These are phyloP conservation scores for Struthio camelus DNA, from an alignment of 2,113 vertebrate species.

Conservation along the genomic window DNA sequence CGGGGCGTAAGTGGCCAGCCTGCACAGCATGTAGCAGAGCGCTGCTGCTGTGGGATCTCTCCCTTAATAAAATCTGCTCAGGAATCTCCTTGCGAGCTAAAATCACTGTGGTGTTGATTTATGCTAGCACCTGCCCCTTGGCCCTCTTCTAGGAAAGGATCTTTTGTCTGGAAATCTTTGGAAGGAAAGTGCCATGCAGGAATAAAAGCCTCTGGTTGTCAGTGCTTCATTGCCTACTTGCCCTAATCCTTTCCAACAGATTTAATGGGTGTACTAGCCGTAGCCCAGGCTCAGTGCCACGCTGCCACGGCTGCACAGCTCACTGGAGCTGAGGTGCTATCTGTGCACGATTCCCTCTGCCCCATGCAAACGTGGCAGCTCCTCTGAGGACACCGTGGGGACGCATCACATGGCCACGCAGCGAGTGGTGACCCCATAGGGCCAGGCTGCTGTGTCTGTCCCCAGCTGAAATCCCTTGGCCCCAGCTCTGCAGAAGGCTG, in stretches of 20 bases:
- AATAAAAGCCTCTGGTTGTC: not conserved
- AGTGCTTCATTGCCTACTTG: not conserved
- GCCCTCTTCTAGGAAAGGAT: not conserved
- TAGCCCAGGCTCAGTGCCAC: not conserved
- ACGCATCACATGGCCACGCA: no score
- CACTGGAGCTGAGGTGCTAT: no score
- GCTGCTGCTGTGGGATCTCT: accelerated
- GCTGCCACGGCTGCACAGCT: no score
- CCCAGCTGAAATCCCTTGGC: accelerated
- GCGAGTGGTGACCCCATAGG: not conserved
- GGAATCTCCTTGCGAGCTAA: constrained; percentile 11
- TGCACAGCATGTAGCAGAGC: accelerated
- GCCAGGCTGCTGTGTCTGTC: accelerated
- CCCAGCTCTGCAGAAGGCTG: not conserved
- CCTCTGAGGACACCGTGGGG: no score
- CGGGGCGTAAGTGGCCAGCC: not conserved
- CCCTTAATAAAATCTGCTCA: constrained; percentile 39
- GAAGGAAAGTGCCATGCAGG: not conserved
- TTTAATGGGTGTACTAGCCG: not conserved
- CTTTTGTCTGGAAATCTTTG: not conserved
- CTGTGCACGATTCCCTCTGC: no score
- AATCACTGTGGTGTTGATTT: not conserved
- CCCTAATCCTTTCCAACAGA: not conserved
- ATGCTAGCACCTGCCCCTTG: not conserved
- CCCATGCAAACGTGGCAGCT: no score